Conservation (phyloP, 64 coral and sea anemone species). For the Pocillopora verrucosa region DNA sequence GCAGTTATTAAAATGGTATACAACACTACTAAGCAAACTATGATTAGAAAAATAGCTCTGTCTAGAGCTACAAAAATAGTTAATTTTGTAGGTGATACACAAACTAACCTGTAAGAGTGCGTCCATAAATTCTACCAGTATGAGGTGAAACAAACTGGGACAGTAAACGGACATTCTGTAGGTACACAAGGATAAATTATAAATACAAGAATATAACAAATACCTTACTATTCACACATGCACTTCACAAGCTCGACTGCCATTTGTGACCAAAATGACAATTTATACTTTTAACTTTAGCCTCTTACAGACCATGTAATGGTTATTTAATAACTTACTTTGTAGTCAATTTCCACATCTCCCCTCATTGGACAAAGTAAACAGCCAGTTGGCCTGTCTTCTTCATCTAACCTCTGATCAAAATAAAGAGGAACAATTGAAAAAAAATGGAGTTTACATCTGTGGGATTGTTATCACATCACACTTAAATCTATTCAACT, state of each 20-base stretch:
- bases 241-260: too few relatives aligned
- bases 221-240: too few relatives aligned
- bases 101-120: slow-evolving; percentile 77
- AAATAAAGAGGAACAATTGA: not conserved
- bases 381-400: slow-evolving; percentile 95
- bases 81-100: not conserved
- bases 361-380: slow-evolving; percentile 78
- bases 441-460: not conserved
- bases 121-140: slow-evolving; percentile 93
- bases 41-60: not conserved
- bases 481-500: not conserved
- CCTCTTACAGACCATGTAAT: not conserved
- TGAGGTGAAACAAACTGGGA: slow-evolving; percentile 99
- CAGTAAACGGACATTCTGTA: slow-evolving; percentile 87
- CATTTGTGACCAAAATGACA: not conserved
- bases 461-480: not conserved
- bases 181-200: not conserved
- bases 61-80: not conserved
- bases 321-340: slow-evolving; percentile 36
- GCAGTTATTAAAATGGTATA: not conserved
- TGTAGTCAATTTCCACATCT: slow-evolving; percentile 92
- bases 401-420: slow-evolving; percentile 84
- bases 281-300: too few relatives aligned
- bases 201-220: not conserved
- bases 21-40: not conserved